Conservation (phyloP, 92 coral and sea anemone species). For the Parazoanthus atlanticus region DNA sequence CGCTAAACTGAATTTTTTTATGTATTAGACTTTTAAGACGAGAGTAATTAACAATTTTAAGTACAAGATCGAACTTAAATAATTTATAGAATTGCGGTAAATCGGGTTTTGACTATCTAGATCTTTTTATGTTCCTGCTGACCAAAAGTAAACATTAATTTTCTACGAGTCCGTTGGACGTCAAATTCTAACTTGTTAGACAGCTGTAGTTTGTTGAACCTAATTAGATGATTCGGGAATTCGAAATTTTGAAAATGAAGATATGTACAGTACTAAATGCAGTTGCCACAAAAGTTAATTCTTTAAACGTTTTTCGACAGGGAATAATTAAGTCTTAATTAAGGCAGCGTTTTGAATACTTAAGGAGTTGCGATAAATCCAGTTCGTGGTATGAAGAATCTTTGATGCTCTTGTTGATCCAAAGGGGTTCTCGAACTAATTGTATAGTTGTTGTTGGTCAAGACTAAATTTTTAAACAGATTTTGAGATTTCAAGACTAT, state of each 20-base stretch:
- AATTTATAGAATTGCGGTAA: not conserved
- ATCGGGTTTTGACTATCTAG: not conserved
- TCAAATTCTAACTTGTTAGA: too few species aligned
- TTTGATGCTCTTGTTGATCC: not conserved
- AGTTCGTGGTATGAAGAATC: not conserved
- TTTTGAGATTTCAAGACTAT: not conserved
- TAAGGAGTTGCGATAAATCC: not conserved
- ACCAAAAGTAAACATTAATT: not conserved
- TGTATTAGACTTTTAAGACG: not conserved
- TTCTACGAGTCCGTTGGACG: not conserved
- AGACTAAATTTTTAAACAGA: too few species aligned
- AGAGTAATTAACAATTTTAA: not conserved
- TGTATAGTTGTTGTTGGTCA: not conserved
- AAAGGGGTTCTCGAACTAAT: not conserved
- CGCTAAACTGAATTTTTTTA: not conserved
- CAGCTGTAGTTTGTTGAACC: too few species aligned
- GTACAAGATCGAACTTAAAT: not conserved
- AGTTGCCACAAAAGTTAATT: not conserved
- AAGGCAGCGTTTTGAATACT: not conserved
- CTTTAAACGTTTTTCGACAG: too few species aligned
- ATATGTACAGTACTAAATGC: not conserved
- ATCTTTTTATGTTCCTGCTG: not conserved
- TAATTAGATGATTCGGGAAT: too few species aligned
- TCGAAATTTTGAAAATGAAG: not conserved
- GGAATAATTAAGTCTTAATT: too few species aligned